Base-by-base conservation (phyloP, 2,113 vertebrate species). In the Oenanthe oenanthe region DNA sequence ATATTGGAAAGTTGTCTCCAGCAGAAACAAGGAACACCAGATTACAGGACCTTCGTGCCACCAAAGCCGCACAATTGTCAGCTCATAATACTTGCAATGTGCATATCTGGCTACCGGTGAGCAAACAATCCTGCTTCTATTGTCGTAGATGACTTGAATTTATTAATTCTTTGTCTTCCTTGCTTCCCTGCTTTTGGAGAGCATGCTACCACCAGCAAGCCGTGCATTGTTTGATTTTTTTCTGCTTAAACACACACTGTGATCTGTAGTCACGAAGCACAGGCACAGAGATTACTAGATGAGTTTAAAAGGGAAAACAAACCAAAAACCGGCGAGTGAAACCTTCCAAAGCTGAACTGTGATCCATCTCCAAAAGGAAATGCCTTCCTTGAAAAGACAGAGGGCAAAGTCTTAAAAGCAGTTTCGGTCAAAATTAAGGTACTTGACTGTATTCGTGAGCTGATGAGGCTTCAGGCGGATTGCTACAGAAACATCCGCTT, bases 1-100 rank as follows among this genome's bases (percentile, higher is more conserved):
- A 89, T 91, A 92, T 62, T 88, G 71, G 65, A 40, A 92, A 94
- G 58, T 50, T 80, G 51, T 67, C n/a, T 83, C 43, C 67, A 76
- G 62, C 21, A 83, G 32, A 65, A 66, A 3, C 16, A 22, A 63
- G 43, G 47, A 66, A 83, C 12, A 76, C 1, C 20, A 51, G 4
- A 58, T 28, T 32, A 25, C 21, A 38, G 24, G 32, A 66, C 14
- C 14, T 34, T 61, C 2, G 2, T 15, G 45, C 34, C 45, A 78
- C 25, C 29, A 14, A 57, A 38, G 3, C 40, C 4, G 4, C 51
- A 48, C 17, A n/a, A 47, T 0, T 62, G 24, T 43, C 32, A 79
- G 47, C 38, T 72, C 31, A 1, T 31, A 65, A 31, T 10, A 54
- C 12, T 7, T 70, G 50, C 29, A 29, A 10, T 2, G 6, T 3